Evolutionary conservation across 2,113 vertebrate genomes (phyloP).

Genomic region (Petaurus breviceps): DNA sequence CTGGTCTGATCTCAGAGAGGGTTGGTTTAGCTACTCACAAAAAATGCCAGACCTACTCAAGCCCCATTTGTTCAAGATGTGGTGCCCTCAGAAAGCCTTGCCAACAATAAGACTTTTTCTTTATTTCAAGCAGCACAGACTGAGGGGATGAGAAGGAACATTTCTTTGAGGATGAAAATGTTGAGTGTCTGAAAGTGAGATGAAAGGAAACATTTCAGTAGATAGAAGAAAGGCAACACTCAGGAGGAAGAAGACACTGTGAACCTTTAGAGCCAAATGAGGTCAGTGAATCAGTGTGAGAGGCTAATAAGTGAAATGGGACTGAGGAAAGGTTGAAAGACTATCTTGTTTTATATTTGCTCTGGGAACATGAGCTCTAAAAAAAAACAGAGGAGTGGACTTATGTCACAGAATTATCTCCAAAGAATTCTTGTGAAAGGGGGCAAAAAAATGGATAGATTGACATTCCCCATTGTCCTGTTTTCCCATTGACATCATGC

Average conservation of each 20-base stretch:
- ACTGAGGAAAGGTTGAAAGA: not conserved
- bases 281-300: not conserved
- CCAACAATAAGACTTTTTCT: constrained; percentile 4
- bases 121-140: not conserved
- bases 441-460: not conserved
- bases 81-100: not conserved
- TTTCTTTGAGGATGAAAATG: constrained; percentile 28
- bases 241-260: not conserved
- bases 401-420: not conserved
- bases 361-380: not conserved
- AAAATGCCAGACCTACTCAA: constrained; percentile 17
- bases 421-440: not conserved
- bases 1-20: not conserved
- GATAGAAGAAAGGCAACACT: not conserved
- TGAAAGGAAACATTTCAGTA: constrained; percentile 25
- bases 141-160: not conserved
- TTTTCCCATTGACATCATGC: not conserved
- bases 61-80: constrained; percentile 17
- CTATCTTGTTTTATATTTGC: not conserved
- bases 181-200: constrained; percentile 10
- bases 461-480: not conserved
- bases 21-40: not conserved
- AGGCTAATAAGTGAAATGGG: not conserved
- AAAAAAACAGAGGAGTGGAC: not conserved
- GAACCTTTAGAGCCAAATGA: not conserved